Evolutionary conservation across 2,113 vertebrate genomes (phyloP), one percentile per base, ranked within the genome.

Genomic region (Dromiciops gliroides): DNA sequence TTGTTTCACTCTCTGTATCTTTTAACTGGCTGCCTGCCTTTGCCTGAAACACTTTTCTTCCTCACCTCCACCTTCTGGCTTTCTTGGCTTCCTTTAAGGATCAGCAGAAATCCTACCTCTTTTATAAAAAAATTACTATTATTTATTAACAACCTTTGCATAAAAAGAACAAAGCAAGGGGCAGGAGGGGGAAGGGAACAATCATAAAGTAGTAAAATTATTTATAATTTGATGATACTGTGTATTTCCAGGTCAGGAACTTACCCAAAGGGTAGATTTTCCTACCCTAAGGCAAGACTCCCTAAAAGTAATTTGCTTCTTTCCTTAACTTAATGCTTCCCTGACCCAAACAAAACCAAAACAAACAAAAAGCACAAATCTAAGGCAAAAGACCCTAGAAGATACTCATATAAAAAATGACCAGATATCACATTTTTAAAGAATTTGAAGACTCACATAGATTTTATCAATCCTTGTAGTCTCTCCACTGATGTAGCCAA

Each of bases 361-460:
- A 75, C 22, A 75, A 83, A 22, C 67, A 75, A 83, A 44, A 83
- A 83, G 23, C 67, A 83, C 3, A 47, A 67, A 92, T 92, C 90
- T 92, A 93, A 96, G 90, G 95, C 50, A 90, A 83, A 83, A 94
- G 48, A 95, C 47, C 53, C 50, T 31, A 31, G 48, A 93, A 94
- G 94, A 92, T 48, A 96, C 0, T 50, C 9, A 91, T 50, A 95
- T 89, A 1, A 90, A 37, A 25, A 67, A 56, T 47, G 48, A n/a
- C 26, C 31, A 91, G 25, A 0, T 24, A 51, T 11, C 48, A 0
- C 11, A 23, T 90, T 95, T 83, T 83, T 83, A 83, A 19, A 44
- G 67, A 83, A 83, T 83, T 44, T 83, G 16, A 83, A 83, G 19
- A 83, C n/a, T 83, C n/a, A 22, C 37, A 44, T 44, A n/a, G 19